Percentiles rank a stretch among this genome's conserved stretches.
These are phyloP conservation scores for Hippocampus zosterae DNA, from an alignment of 2,113 vertebrate genomes.

Conservation along the genomic window DNA sequence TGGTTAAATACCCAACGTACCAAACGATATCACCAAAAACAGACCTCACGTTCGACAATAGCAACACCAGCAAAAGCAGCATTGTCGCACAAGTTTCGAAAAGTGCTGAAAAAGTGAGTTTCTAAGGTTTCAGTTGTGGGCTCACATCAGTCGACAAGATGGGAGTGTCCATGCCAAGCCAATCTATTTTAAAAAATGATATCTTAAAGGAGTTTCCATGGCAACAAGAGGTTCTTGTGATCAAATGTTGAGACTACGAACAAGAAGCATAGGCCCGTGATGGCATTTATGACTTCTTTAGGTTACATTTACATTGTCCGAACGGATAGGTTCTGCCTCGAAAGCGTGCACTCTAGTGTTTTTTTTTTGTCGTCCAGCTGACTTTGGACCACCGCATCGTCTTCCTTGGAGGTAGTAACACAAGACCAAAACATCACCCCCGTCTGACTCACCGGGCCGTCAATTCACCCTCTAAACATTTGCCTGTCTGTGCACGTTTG, in stretches of 20 bases:
- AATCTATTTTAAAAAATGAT: not conserved
- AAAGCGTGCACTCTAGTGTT: constrained; percentile 17
- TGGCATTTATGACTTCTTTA: constrained; percentile 11
- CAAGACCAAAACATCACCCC: constrained; percentile 57
- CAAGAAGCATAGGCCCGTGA: constrained; percentile 7
- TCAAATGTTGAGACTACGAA: constrained; percentile 26
- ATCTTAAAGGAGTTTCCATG: not conserved
- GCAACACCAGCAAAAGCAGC: too few species aligned
- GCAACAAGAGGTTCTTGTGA: not conserved
- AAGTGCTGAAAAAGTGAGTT: not conserved
- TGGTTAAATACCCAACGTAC: too few species aligned
- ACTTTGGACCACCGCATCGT: constrained; percentile 59
- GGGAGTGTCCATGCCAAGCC: not conserved
- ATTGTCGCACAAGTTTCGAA: too few species aligned
- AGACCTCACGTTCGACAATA: not conserved
- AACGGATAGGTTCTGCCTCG: constrained; percentile 6
- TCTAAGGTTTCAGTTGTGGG: not conserved
- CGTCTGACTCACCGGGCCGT: constrained; percentile 36
- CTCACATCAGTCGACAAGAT: not conserved
- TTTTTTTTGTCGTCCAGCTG: not conserved
- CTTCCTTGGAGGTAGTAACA: constrained; percentile 48
- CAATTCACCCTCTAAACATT: constrained; percentile 53
- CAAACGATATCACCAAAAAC: not conserved
- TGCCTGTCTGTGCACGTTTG: constrained; percentile 34
- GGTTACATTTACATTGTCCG: constrained; percentile 32